These are phyloP conservation scores for Hippasteria phrygiana DNA, from an alignment of 53 echinoderm and acorn worm genomes.

Conservation along the genomic window DNA sequence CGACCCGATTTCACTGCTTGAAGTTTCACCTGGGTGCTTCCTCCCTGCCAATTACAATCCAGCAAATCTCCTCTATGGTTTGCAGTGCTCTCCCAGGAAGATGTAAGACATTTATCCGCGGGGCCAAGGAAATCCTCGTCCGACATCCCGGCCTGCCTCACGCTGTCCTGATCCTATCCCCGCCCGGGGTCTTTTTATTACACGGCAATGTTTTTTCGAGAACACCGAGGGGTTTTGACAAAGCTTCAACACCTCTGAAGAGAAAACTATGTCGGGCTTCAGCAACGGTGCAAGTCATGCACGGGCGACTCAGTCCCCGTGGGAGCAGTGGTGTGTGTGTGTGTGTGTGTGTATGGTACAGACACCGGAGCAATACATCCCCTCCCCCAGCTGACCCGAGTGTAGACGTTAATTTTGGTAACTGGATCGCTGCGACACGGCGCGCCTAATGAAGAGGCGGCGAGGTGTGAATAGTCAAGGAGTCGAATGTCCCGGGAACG, in stretches of 20 bases:
- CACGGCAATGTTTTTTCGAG: background rate
- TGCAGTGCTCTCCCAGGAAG: background rate
- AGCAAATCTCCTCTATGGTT: background rate
- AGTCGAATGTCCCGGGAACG: constrained; percentile 6
- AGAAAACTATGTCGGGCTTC: background rate
- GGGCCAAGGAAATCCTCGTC: background rate
- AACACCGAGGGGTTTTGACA: background rate
- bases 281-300: background rate
- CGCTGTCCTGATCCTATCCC: background rate
- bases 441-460: background rate
- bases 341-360: background rate
- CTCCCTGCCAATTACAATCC: background rate
- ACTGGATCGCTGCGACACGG: constrained; percentile 18
- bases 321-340: background rate
- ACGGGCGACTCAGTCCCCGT: background rate
- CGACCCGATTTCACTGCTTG: background rate
- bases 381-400: background rate
- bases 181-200: background rate
- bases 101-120: background rate
- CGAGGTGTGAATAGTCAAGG: constrained; percentile 49
- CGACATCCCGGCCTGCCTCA: no score
- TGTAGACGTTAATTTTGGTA: constrained; percentile 22
- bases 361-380: no score
- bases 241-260: background rate
- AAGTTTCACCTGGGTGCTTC: background rate